Percentiles rank a stretch among this genome's conserved stretches.
Evolutionary conservation across 2,888 invertebrate species (phyloP).

Genomic region (Anorthoa munda): DNA sequence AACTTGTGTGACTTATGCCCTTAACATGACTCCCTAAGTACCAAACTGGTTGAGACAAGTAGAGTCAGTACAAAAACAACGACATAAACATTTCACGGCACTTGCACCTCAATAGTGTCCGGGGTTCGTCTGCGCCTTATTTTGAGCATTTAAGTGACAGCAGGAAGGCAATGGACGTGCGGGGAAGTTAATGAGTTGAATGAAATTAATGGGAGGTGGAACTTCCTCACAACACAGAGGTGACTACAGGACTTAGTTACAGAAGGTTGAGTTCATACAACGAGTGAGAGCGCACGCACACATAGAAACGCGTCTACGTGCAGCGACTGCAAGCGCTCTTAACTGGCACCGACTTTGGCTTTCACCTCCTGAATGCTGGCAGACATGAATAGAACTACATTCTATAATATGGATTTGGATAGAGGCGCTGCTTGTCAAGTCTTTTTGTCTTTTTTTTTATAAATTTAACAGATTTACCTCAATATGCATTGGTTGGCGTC

Average conservation of each 20-base stretch:
- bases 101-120: conserved; percentile 33
- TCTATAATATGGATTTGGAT: no score
- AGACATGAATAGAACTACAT: no score
- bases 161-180: conserved; percentile 57
- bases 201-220: conserved; percentile 57
- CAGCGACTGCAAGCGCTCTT: no score
- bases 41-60: conserved; percentile 31
- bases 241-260: not conserved
- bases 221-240: conserved; percentile 26
- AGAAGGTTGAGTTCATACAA: not conserved
- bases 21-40: conserved; percentile 5
- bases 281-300: no score
- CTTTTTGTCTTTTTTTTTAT: no score
- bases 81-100: conserved; percentile 59
- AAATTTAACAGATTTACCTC: no score
- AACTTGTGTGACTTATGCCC: conserved; percentile 36
- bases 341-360: no score
- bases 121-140: conserved; percentile 21
- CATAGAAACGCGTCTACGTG: no score
- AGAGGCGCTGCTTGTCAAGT: no score
- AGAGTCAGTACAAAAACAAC: conserved; percentile 50
- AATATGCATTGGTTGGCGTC: no score
- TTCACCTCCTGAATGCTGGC: no score
- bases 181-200: conserved; percentile 65
- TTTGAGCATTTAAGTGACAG: conserved; percentile 50